A percentile compares a stretch with the other conserved stretches of the same genome.
Evolutionary conservation across 2,113 vertebrate species (phyloP).

Genomic region (Mesitornis unicolor): DNA sequence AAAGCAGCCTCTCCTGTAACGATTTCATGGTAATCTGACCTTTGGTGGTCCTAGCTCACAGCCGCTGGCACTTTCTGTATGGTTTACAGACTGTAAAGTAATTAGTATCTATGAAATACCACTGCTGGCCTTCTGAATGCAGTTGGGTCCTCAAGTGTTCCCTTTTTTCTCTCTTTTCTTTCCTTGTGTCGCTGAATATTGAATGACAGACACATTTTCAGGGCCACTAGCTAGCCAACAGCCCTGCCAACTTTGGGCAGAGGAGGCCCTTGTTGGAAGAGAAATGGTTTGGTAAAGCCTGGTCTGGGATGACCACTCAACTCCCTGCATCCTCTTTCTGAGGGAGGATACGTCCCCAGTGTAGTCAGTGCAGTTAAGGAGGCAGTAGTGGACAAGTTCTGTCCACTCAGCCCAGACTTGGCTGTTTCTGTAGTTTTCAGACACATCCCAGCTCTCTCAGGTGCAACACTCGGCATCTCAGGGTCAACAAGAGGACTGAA

Average conservation of each 20-base stretch:
- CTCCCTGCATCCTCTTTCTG: rapidly evolving
- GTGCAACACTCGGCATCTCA: rapidly evolving
- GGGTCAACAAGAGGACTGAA: background rate
- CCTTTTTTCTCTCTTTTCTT: background rate
- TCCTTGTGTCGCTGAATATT: background rate
- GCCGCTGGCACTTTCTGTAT: background rate
- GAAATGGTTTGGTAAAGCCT: background rate
- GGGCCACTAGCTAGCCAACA: background rate
- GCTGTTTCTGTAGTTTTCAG: background rate
- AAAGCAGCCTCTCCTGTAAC: background rate
- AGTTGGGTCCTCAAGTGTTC: background rate
- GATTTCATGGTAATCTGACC: conserved; percentile 47
- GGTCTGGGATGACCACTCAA: background rate
- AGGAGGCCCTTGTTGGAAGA: background rate
- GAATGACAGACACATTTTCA: background rate
- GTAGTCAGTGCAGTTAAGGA: background rate
- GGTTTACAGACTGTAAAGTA: background rate
- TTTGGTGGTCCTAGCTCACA: conserved; percentile 13
- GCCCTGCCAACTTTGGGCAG: background rate
- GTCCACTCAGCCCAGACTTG: background rate
- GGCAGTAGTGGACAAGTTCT: background rate
- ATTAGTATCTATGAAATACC: conserved; percentile 6
- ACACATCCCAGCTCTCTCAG: rapidly evolving
- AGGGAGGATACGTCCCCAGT: rapidly evolving
- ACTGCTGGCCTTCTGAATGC: background rate